Evolutionary conservation across 2,113 vertebrate species (phyloP).

Genomic region (Perca flavescens): DNA sequence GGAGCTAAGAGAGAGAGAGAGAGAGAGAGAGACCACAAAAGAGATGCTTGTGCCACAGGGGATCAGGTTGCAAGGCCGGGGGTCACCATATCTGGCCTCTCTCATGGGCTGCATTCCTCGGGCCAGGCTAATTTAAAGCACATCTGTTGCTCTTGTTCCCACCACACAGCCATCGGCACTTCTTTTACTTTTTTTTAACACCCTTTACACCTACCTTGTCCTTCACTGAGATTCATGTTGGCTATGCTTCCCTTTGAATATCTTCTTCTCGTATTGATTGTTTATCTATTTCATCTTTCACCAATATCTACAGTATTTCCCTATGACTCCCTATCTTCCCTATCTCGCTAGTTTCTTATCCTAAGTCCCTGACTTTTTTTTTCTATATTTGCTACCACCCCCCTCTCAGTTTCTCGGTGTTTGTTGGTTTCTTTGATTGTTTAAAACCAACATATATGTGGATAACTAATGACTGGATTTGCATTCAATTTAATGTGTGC

Average conservation of each 20-base stretch:
- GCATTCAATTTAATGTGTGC: slow-evolving; percentile 4
- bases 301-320: not conserved
- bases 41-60: slow-evolving; percentile 40
- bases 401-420: not conserved
- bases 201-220: not conserved
- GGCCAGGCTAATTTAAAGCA: slow-evolving; percentile 71
- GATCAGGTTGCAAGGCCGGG: slow-evolving; percentile 66
- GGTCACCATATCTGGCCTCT: slow-evolving; percentile 57
- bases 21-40: slow-evolving; percentile 45
- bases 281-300: slow-evolving; percentile 12
- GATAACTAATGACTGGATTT: slow-evolving; percentile 20
- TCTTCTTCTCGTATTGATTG: slow-evolving; percentile 28
- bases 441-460: not conserved
- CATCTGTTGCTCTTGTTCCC: slow-evolving; percentile 70
- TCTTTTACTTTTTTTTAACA: slow-evolving; percentile 19
- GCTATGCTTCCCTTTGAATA: slow-evolving; percentile 11
- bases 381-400: no score
- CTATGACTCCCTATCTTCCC: not conserved
- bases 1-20: not conserved
- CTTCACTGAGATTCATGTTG: slow-evolving; percentile 17
- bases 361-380: not conserved
- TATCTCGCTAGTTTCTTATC: not conserved
- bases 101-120: slow-evolving; percentile 59
- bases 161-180: slow-evolving; percentile 7
- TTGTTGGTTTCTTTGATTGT: not conserved